phyloP scores from a whole-genome alignment of 2,888 invertebrate species.

The Acleris cristana region DNA sequence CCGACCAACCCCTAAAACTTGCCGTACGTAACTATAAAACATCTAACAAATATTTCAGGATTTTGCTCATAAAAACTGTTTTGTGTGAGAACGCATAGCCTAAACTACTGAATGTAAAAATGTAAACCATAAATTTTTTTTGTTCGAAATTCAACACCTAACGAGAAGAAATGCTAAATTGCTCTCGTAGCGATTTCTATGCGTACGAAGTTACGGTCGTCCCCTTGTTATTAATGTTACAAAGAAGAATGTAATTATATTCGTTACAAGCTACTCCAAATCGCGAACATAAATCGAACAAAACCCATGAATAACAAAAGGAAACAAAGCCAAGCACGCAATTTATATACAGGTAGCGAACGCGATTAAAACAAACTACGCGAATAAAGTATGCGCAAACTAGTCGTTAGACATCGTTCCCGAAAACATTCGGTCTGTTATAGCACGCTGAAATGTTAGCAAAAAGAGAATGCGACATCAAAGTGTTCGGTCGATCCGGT shows the following conservation, averaged over 20 bases:
- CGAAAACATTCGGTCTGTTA: slow-evolving; percentile 74
- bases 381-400: slow-evolving; percentile 53
- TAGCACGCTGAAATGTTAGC: slow-evolving; percentile 71
- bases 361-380: slow-evolving; percentile 47
- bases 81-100: too few relatives aligned
- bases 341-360: slow-evolving; percentile 24
- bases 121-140: too few relatives aligned
- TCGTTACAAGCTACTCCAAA: not conserved
- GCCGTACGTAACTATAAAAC: too few relatives aligned
- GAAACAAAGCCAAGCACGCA: not conserved
- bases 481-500: slow-evolving; percentile 75
- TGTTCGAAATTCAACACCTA: too few relatives aligned
- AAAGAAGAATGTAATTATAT: not conserved
- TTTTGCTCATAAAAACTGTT: too few relatives aligned
- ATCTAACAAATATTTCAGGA: too few relatives aligned
- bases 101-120: too few relatives aligned
- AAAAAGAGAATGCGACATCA: slow-evolving; percentile 82
- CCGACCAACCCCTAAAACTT: too few relatives aligned
- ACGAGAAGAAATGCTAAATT: too few relatives aligned
- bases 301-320: not conserved
- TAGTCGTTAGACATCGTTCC: slow-evolving; percentile 67
- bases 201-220: too few relatives aligned
- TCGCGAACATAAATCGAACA: not conserved
- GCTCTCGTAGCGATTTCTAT: too few relatives aligned
- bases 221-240: not conserved